A percentile compares a stretch with the other conserved stretches of the same genome.
phyloP scores from a whole-genome alignment of 2,888 invertebrate genomes.

The Scaptomyza cyrtandrae region DNA sequence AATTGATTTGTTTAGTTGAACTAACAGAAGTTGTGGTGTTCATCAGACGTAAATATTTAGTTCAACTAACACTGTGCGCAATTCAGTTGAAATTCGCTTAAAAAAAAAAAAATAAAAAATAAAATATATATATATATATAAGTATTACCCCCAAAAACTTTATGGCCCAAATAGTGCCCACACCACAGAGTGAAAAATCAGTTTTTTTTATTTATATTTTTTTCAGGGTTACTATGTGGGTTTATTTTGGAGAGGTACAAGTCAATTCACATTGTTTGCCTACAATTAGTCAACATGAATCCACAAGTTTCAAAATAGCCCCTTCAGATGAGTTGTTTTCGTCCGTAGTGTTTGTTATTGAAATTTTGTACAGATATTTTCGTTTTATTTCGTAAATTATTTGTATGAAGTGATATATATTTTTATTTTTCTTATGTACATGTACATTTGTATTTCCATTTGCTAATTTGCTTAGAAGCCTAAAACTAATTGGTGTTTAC shows the following conservation, averaged over 20 bases:
- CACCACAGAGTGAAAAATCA: slow-evolving; percentile 19
- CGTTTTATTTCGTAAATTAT: slow-evolving; percentile 18
- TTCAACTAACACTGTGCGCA: slow-evolving; percentile 64
- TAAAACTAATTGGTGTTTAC: slow-evolving; percentile 65
- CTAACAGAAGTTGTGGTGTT: slow-evolving; percentile 58
- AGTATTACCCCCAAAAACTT: slow-evolving; percentile 40
- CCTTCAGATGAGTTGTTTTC: slow-evolving; percentile 42
- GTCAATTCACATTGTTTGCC: slow-evolving; percentile 46
- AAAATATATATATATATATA: not conserved
- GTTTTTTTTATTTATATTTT: slow-evolving; percentile 8
- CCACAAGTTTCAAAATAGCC: slow-evolving; percentile 60
- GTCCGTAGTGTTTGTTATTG: slow-evolving; percentile 36
- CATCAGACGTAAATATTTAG: slow-evolving; percentile 69
- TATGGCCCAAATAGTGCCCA: slow-evolving; percentile 55
- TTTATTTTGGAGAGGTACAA: slow-evolving; percentile 27
- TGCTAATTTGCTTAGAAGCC: slow-evolving; percentile 64
- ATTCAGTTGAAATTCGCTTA: slow-evolving; percentile 60
- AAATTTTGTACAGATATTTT: slow-evolving; percentile 22
- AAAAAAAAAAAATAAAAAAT: slow-evolving; percentile 9
- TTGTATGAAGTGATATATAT: slow-evolving; percentile 51
- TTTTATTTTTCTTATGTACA: slow-evolving; percentile 17
- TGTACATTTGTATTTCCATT: slow-evolving; percentile 26
- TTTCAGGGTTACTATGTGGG: slow-evolving; percentile 56
- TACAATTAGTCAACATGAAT: slow-evolving; percentile 74
- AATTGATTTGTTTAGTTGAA: slow-evolving; percentile 77